A percentile compares a stretch with the other conserved stretches of the same genome.
phyloP scores from a whole-genome alignment of 2,888 invertebrate species.

The Alviniconcha strummeri region DNA sequence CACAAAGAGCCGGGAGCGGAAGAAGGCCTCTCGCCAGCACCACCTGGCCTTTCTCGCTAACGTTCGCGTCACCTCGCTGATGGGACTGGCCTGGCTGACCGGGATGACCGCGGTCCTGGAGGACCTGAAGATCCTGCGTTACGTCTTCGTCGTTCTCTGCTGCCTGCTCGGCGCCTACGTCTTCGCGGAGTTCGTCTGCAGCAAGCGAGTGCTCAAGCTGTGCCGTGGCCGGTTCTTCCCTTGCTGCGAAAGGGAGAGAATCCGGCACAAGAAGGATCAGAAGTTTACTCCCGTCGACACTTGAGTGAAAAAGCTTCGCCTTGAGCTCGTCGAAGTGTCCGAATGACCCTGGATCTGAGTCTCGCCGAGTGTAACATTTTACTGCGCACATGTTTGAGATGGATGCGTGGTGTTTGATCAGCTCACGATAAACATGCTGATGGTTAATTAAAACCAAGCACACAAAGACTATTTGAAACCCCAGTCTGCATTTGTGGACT shows the following conservation, averaged over 20 bases:
- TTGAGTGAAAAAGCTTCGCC: not conserved
- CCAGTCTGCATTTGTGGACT: too few species aligned
- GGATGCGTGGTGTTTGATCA: too few species aligned
- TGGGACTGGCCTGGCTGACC: not conserved
- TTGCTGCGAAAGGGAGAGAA: not conserved
- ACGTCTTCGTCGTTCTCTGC: not conserved
- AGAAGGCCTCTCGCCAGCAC: not conserved
- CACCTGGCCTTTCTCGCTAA: not conserved
- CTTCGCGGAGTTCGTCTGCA: not conserved
- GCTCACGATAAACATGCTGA: too few species aligned
- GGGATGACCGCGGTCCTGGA: not conserved
- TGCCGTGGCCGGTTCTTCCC: not conserved
- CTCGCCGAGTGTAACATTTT: too few species aligned
- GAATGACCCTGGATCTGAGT: too few species aligned
- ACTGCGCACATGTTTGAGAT: too few species aligned
- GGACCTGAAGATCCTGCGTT: not conserved
- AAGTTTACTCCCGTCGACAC: constrained; percentile 14
- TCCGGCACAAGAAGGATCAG: not conserved
- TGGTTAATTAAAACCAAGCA: too few species aligned
- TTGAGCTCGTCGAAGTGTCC: too few species aligned
- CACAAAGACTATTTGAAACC: too few species aligned
- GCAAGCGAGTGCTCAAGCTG: not conserved
- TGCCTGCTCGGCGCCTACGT: not conserved
- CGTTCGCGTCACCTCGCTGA: not conserved
- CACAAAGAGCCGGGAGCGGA: not conserved